Conservation (phyloP, 92 coral and sea anemone genomes). For the Palythoa grandis region DNA sequence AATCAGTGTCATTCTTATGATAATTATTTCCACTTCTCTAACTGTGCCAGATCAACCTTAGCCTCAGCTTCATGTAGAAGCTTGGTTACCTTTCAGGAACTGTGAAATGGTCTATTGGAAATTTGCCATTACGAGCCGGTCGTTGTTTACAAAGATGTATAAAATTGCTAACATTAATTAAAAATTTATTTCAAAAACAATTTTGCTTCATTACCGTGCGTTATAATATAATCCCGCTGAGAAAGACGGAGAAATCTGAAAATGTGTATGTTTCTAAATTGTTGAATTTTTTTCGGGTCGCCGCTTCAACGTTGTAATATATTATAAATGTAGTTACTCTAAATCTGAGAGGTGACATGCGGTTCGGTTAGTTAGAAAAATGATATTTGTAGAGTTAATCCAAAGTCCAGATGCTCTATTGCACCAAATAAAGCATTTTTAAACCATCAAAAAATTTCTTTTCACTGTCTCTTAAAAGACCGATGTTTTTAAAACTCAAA, state of each 20-base stretch:
- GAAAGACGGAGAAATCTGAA: not conserved
- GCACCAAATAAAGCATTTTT: not conserved
- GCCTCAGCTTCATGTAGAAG: too few species aligned
- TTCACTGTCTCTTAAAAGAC: not conserved
- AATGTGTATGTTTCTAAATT: not conserved
- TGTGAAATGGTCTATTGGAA: not conserved
- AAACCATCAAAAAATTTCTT: not conserved
- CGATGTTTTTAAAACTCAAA: not conserved
- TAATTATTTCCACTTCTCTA: too few species aligned
- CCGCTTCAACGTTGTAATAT: not conserved
- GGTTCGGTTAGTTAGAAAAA: not conserved
- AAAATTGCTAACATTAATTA: not conserved
- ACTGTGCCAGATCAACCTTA: too few species aligned
- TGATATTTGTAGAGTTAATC: not conserved
- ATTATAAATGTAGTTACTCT: not conserved
- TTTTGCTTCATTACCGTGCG: not conserved
- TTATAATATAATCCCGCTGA: not conserved
- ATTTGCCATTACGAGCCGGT: not conserved
- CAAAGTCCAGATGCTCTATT: not conserved
- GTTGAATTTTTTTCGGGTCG: not conserved
- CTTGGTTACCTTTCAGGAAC: too few species aligned
- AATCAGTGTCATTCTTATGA: too few species aligned
- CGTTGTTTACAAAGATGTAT: not conserved
- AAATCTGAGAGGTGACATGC: not conserved
- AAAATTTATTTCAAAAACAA: not conserved